phyloP scores from a whole-genome alignment of 2,888 invertebrate species.

The Agelastica alni region DNA sequence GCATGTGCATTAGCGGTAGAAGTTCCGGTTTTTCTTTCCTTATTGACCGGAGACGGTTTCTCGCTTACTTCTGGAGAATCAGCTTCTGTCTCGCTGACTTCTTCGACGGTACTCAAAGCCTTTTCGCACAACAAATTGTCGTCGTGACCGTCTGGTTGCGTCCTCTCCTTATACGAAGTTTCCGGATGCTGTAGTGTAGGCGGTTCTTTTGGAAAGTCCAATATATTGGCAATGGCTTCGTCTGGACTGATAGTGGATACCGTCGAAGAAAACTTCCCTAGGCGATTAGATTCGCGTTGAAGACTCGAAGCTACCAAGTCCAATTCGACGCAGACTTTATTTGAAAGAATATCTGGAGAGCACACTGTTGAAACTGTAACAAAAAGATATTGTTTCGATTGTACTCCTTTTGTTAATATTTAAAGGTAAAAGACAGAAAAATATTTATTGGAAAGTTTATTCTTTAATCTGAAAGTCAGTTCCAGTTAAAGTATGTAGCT shows the following conservation, averaged over 20 bases:
- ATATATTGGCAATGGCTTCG: conserved; percentile 38
- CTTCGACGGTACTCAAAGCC: conserved; percentile 31
- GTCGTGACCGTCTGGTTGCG: conserved; percentile 52
- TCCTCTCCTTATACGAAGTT: conserved; percentile 37
- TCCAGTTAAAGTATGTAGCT: too few relatives aligned
- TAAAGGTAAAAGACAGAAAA: too few relatives aligned
- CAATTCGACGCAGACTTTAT: conserved; percentile 63
- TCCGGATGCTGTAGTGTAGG: conserved; percentile 9
- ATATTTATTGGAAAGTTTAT: too few relatives aligned
- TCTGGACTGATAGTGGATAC: conserved; percentile 43
- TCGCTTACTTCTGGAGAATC: conserved; percentile 15
- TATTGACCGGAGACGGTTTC: conserved; percentile 47
- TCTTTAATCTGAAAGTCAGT: too few relatives aligned
- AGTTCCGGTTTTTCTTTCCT: conserved; percentile 46
- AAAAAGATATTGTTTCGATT: too few relatives aligned
- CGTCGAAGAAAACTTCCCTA: conserved; percentile 34
- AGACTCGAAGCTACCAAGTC: conserved; percentile 55
- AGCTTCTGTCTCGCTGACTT: conserved; percentile 23
- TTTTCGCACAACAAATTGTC: conserved; percentile 35
- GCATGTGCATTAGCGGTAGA: conserved; percentile 36
- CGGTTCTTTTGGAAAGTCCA: conserved; percentile 31
- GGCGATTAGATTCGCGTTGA: conserved; percentile 35
- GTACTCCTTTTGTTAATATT: too few relatives aligned
- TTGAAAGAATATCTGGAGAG: conserved; percentile 56
- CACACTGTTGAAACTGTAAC: conserved; percentile 9